Base-by-base conservation (phyloP, 2,113 vertebrate species). In the Campylomormyrus tamandua region DNA sequence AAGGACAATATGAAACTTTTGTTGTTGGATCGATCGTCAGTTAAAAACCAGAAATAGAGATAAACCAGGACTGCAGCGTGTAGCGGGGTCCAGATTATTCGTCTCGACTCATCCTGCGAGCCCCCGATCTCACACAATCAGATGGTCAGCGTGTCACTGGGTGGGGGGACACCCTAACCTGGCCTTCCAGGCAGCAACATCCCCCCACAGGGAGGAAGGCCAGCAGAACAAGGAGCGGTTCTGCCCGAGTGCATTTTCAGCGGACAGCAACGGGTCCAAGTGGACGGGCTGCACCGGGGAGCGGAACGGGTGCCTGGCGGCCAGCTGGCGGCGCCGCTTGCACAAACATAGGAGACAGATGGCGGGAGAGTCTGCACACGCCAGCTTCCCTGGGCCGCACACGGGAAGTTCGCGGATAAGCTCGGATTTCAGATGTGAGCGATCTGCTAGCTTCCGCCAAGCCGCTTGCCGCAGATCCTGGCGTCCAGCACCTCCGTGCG, bases 341-440 rank as follows among this genome's bases (percentile, higher is more conserved):
- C 92, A 93, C 92, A 93, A 77, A 92, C 89, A 92, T 91, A 52
- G 91, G 90, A 93, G 93, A 93, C 95, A 96, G 95, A 96, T 96
- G 95, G 95, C 62, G 92, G 93, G 95, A 95, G 95, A 95, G 95
- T 95, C 95, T 94, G 90, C 62, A 17, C 17, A 48, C 86, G 46
- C 45, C 52, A 58, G 77, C 86, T 77, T 17, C 48, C 27, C 86
- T 89, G 90, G 92, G 93, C 90, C 91, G 91, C 92, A 92, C 90
- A 90, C 93, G 94, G 94, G 94, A 95, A 95, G 95, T 94, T 91
- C 92, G 90, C 89, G 90, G 95, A 95, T 94, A 95, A 95, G 92
- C 94, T 94, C 93, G 94, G 94, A 95, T 93, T 95, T 95, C 93
- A 92, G 94, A 92, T 93, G 92, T 87, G 94, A 95, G 95, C 95